These are phyloP conservation scores for Gymnoscelis rufifasciata DNA, from an alignment of 2,888 invertebrate genomes.

Conservation along the genomic window DNA sequence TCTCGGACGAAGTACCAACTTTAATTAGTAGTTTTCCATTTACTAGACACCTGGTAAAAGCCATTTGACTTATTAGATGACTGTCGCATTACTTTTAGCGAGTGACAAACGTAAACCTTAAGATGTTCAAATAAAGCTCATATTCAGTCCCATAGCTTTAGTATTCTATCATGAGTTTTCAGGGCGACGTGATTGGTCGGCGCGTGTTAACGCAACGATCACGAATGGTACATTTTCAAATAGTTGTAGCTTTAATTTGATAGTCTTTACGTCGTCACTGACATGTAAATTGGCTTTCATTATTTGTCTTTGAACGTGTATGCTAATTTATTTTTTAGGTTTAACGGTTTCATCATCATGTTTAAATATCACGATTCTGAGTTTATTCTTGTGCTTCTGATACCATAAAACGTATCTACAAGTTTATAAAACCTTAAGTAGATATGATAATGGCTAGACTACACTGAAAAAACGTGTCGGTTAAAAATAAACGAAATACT, in stretches of 20 bases:
- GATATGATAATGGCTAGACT: conserved; percentile 12
- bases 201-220: conserved; percentile 66
- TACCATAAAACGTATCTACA: conserved; percentile 39
- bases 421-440: conserved; percentile 29
- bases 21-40: conserved; percentile 75
- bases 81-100: conserved; percentile 39
- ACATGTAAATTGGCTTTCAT: conserved; percentile 69
- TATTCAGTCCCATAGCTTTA: conserved; percentile 33
- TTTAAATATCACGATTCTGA: conserved; percentile 60
- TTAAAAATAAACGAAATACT: no score
- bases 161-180: conserved; percentile 41
- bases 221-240: conserved; percentile 72
- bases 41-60: conserved; percentile 69
- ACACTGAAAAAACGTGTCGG: background rate
- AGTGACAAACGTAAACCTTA: conserved; percentile 48
- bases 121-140: conserved; percentile 37
- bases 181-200: conserved; percentile 58
- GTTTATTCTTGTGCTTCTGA: conserved; percentile 39
- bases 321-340: conserved; percentile 71
- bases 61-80: conserved; percentile 60
- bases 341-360: conserved; percentile 72
- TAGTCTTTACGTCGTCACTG: conserved; percentile 62
- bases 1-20: conserved; percentile 56
- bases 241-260: conserved; percentile 67
- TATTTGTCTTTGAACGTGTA: conserved; percentile 66